Evolutionary conservation across 2,797 vertebrate species (phyloP).

Genomic region (Threskiornis aethiopicus): DNA sequence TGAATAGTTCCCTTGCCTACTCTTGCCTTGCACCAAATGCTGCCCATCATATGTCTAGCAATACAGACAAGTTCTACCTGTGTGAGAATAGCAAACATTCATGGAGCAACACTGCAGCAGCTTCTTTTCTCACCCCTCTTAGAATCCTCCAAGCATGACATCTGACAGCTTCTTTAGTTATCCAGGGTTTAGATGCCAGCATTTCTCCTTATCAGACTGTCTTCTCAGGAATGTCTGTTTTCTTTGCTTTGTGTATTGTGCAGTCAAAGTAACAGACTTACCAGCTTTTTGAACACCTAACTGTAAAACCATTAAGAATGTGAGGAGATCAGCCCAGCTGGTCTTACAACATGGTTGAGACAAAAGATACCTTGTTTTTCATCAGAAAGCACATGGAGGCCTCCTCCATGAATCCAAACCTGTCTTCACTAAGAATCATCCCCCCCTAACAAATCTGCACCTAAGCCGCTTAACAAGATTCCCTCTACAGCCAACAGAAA

Average conservation of each 20-base stretch:
- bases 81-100: neutral
- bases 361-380: neutral
- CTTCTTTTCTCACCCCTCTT: neutral
- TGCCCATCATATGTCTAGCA: neutral
- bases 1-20: neutral
- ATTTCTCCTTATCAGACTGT: neutral
- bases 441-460: neutral
- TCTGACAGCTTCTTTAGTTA: neutral
- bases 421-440: neutral
- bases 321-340: neutral
- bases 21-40: neutral
- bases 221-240: neutral
- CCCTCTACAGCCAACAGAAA: neutral
- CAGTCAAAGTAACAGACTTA: neutral
- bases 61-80: neutral
- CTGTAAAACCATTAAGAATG: neutral
- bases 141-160: neutral
- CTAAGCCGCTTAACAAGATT: neutral
- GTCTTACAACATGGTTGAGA: neutral
- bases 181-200: neutral
- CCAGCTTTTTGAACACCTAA: neutral
- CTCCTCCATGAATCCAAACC: neutral
- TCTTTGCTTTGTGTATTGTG: neutral
- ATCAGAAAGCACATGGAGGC: neutral
- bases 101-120: neutral